Base-by-base conservation (phyloP, 2,797 vertebrate genomes). In the Lerista edwardsae region DNA sequence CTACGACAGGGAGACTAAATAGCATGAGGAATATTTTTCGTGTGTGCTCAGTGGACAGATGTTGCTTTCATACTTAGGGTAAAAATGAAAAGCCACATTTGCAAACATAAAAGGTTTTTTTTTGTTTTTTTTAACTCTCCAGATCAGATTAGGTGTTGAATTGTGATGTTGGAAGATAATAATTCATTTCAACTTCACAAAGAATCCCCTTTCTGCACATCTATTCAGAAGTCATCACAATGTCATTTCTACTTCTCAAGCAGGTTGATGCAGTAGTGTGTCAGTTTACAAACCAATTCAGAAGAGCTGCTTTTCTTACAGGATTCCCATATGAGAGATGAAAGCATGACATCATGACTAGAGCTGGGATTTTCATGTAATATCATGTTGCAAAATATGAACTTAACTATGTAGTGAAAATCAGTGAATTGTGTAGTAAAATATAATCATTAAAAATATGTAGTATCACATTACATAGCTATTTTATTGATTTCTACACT, bases 41-140 rank as follows among this genome's bases (percentile, higher is more conserved):
- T 77, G 12, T 23, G 23, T 27, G 75, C 27, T 36, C 59, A 39
- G 25, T 59, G 6, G 27, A 34, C 14, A 34, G 25, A 27, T 76
- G 55, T 57, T 76, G 12, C 55, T 27, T 76, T 76, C 51, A 76
- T 39, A 21, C 34, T 61, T 61, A 76, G 59, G 14, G 23, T 61
- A 61, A n/a, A n/a, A n/a, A 76, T 36, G 36, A 76, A 76, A 61
- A 59, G 57, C 14, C 75, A 77, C 57, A 62, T 77, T 41, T 77
- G 36, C 36, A 9, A 51, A 6, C 14, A 51, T 6, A 51, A 51
- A 51, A 51, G 47, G 14, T 6, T 51, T 51, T 51, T 6, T 51
- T 55, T 44, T 44, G 41, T 44, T 44, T 44, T 44, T 39, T 29
- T 76, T n/a, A n/a, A 19, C 39, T 75, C 55, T 36, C 2, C 75